phyloP scores from a whole-genome alignment of 2,113 vertebrate species.

The Poecile atricapillus region DNA sequence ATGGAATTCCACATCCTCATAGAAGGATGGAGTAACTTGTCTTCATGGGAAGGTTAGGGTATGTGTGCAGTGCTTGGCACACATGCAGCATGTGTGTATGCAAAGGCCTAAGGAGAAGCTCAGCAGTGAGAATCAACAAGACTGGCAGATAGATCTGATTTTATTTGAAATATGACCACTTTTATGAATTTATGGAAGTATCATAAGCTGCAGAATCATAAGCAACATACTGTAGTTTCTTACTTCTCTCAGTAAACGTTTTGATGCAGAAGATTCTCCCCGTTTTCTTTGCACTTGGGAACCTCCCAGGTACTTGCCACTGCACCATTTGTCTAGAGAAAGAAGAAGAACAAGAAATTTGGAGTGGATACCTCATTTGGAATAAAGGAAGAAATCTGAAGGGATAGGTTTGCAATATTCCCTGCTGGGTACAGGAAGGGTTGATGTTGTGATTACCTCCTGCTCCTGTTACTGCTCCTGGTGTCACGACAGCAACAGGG shows the following conservation, averaged over 20 bases:
- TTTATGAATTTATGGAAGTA: neutral
- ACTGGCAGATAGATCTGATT: neutral
- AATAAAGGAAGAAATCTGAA: neutral
- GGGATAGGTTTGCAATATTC: neutral
- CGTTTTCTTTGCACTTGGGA: neutral
- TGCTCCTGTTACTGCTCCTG: neutral
- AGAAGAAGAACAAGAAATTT: neutral
- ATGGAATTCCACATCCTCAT: neutral
- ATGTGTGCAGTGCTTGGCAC: neutral
- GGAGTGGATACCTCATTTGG: neutral
- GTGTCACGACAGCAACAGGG: neutral
- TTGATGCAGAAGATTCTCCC: neutral
- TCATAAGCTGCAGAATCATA: neutral
- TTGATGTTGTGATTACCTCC: fast-evolving
- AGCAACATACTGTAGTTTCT: neutral
- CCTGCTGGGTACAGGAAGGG: neutral
- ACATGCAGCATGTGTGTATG: fast-evolving
- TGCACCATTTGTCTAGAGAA: neutral
- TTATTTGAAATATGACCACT: neutral
- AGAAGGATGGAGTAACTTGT: neutral
- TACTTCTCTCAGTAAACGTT: neutral
- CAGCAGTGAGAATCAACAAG: neutral
- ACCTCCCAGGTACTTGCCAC: neutral
- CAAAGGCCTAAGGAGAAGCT: neutral
- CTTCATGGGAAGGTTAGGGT: neutral